These are phyloP conservation scores for Bombycilla garrulus DNA, from an alignment of 2,113 vertebrate genomes.

Conservation along the genomic window DNA sequence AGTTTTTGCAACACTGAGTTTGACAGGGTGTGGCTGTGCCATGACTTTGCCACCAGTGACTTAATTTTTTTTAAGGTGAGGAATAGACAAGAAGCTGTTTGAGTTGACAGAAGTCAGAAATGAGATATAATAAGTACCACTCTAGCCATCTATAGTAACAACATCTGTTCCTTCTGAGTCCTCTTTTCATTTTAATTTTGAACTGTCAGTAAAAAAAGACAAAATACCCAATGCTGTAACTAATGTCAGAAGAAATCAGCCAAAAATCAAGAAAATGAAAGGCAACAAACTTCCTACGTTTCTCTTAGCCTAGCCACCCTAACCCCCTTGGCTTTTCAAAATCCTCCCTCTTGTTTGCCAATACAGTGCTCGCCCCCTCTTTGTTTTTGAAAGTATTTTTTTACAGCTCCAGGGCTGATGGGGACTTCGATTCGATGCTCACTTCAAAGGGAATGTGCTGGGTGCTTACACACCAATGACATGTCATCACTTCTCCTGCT, in stretches of 20 bases:
- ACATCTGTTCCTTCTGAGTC: not conserved
- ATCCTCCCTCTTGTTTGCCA: not conserved
- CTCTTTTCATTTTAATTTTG: constrained; percentile 4
- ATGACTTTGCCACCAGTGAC: not conserved
- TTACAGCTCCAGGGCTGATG: not conserved
- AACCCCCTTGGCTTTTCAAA: not conserved
- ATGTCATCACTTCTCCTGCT: not conserved
- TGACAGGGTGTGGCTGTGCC: not conserved
- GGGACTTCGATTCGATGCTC: not conserved
- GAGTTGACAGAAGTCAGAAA: constrained; percentile 16
- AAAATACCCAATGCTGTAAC: not conserved
- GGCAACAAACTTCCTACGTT: not conserved
- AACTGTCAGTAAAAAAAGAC: constrained; percentile 10
- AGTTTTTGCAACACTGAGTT: not conserved
- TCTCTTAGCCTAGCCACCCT: not conserved
- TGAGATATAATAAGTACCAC: not conserved
- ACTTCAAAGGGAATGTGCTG: constrained; percentile 27
- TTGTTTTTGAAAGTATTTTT: not conserved
- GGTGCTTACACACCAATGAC: not conserved
- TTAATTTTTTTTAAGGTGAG: not conserved
- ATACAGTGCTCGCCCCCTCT: not conserved
- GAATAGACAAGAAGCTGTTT: not conserved
- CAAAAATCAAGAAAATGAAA: constrained; percentile 12
- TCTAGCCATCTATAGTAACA: constrained; percentile 17
- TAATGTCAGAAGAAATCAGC: not conserved